Conservation (phyloP, 1,140 invertebrate genomes). For the Philotrypesis tridentata region DNA sequence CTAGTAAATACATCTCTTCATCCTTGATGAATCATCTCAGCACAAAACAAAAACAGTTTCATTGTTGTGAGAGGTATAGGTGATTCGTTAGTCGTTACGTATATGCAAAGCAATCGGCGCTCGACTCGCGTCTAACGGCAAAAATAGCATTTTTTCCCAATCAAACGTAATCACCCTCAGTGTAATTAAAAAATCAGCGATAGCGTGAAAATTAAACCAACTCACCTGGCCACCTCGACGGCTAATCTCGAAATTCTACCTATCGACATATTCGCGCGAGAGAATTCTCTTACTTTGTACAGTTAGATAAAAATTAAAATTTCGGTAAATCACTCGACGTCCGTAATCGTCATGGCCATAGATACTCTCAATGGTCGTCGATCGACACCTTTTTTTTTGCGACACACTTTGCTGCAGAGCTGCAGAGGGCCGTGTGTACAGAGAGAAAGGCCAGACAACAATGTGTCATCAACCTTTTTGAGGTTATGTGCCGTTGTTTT, state of each 20-base stretch:
- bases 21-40: slow-evolving; percentile 33
- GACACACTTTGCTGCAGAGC: too few relatives aligned
- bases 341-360: slow-evolving; percentile 32
- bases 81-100: background rate
- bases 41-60: background rate
- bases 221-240: slow-evolving; percentile 45
- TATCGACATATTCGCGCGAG: slow-evolving; percentile 40
- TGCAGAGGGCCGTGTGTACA: background rate
- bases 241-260: slow-evolving; percentile 47
- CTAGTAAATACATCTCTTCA: background rate
- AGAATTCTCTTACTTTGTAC: background rate
- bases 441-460: background rate
- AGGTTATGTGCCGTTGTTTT: slow-evolving; percentile 44
- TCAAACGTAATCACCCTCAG: background rate
- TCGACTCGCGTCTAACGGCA: background rate
- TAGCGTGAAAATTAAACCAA: background rate
- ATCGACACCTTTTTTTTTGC: background rate
- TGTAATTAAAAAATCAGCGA: background rate
- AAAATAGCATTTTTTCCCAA: background rate
- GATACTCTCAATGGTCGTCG: too few relatives aligned
- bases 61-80: background rate
- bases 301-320: background rate
- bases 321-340: slow-evolving; percentile 29
- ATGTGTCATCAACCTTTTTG: background rate
- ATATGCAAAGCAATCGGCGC: background rate